A percentile compares a stretch with the other conserved stretches of the same genome.
These are phyloP conservation scores for Cyrtorhinus lividipennis DNA, from an alignment of 1,140 invertebrate genomes.

Conservation along the genomic window DNA sequence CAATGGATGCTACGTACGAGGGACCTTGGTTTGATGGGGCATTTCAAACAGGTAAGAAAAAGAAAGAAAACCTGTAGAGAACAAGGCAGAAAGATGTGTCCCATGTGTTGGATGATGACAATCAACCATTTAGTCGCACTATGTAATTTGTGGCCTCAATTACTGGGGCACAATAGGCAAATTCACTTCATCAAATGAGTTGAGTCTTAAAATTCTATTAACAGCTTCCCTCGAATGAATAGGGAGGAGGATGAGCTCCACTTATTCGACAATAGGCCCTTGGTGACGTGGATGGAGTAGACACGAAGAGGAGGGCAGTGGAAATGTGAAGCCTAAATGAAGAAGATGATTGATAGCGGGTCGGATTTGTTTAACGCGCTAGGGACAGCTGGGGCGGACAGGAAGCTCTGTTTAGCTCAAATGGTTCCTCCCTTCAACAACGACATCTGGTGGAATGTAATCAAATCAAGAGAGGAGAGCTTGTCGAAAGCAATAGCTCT, in stretches of 20 bases:
- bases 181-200: not conserved
- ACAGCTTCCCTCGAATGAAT: not conserved
- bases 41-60: no score
- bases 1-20: no score
- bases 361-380: not conserved
- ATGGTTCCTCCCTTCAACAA: not conserved
- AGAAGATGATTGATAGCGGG: slow-evolving; percentile 1
- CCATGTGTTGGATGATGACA: no score
- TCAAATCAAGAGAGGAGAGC: not conserved
- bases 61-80: no score
- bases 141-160: no score
- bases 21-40: no score
- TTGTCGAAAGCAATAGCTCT: not conserved
- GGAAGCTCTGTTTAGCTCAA: not conserved
- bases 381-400: slow-evolving; percentile 7
- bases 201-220: not conserved
- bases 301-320: no score
- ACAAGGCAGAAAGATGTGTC: no score
- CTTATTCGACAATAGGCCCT: not conserved
- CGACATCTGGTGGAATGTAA: not conserved
- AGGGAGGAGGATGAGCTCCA: not conserved
- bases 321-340: not conserved
- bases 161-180: not conserved
- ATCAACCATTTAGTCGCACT: no score
- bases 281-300: not conserved